Evolutionary conservation across 64 coral and sea anemone species (phyloP).

Genomic region (Montipora efflorescens): DNA sequence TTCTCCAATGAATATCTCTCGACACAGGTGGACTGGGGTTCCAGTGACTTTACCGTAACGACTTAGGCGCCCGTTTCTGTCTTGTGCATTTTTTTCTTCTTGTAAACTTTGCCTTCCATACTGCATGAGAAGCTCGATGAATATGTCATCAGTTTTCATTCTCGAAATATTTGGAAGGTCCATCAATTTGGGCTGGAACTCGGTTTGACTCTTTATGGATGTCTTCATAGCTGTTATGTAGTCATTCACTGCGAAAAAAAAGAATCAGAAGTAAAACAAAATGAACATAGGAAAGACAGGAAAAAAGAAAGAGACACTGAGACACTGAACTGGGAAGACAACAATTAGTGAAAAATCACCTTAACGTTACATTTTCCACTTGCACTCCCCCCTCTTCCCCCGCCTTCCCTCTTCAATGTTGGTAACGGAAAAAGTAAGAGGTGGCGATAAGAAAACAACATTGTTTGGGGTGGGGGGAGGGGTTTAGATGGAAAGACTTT

Average conservation of each 20-base stretch:
- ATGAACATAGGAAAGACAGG: not conserved
- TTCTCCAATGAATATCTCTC: not conserved
- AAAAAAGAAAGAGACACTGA: not conserved
- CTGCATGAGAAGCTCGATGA: constrained; percentile 32
- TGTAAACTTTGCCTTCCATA: not conserved
- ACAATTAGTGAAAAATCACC: too few relatives aligned
- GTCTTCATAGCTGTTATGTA: constrained; percentile 19
- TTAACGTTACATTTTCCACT: too few relatives aligned
- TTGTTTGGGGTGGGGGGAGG: too few relatives aligned
- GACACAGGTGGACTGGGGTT: not conserved
- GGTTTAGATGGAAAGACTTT: too few relatives aligned
- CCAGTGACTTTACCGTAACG: not conserved
- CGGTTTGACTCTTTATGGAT: constrained; percentile 30
- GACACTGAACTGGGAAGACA: too few relatives aligned
- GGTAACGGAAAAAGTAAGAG: too few relatives aligned
- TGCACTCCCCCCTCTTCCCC: too few relatives aligned
- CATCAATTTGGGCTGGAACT: constrained; percentile 22
- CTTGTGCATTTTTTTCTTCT: not conserved
- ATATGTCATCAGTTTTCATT: constrained; percentile 50
- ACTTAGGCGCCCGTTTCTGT: not conserved
- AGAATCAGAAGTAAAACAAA: not conserved
- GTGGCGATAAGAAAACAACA: too few relatives aligned
- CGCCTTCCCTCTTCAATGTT: too few relatives aligned
- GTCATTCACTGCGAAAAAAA: not conserved
- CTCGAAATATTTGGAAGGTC: not conserved